Evolutionary conservation across 2,888 invertebrate species (phyloP).

Genomic region (Drosophila putrida): DNA sequence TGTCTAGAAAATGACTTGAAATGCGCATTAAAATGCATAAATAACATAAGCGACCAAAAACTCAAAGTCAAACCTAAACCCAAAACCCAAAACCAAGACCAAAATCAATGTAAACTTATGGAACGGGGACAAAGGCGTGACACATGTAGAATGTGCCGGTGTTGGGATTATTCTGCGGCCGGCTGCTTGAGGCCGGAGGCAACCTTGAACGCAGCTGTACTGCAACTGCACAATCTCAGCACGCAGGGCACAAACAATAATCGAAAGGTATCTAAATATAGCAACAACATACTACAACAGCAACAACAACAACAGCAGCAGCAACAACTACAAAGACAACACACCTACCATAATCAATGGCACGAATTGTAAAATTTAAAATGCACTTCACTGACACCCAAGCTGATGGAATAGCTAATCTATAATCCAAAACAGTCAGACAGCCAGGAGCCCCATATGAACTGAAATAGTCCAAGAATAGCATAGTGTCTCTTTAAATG

Average conservation of each 20-base stretch:
- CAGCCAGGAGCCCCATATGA: neutral
- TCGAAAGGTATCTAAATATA: slow-evolving; percentile 64
- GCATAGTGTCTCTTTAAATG: neutral
- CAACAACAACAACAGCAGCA: neutral
- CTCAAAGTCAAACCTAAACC: neutral
- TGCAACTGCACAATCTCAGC: slow-evolving; percentile 24
- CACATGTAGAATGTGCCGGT: slow-evolving; percentile 67
- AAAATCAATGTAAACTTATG: slow-evolving; percentile 6
- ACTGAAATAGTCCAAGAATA: slow-evolving; percentile 4
- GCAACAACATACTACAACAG: slow-evolving; percentile 11
- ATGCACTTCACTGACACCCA: slow-evolving; percentile 23
- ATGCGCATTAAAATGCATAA: slow-evolving; percentile 68
- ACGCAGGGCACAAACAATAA: slow-evolving; percentile 54
- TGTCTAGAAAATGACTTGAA: slow-evolving; percentile 54
- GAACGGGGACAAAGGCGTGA: slow-evolving; percentile 29
- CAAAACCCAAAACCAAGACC: slow-evolving; percentile 10
- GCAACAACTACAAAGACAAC: slow-evolving; percentile 17
- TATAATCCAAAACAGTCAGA: slow-evolving; percentile 5
- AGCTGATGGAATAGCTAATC: slow-evolving; percentile 23
- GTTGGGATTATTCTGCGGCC: slow-evolving; percentile 73
- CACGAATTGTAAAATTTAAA: slow-evolving; percentile 23
- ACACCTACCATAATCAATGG: slow-evolving; percentile 41
- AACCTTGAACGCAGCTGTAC: slow-evolving; percentile 38
- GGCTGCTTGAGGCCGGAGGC: slow-evolving; percentile 11
- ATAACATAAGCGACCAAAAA: slow-evolving; percentile 33